Conservation (phyloP, 2,113 vertebrate genomes). For the Aegypius monachus region DNA sequence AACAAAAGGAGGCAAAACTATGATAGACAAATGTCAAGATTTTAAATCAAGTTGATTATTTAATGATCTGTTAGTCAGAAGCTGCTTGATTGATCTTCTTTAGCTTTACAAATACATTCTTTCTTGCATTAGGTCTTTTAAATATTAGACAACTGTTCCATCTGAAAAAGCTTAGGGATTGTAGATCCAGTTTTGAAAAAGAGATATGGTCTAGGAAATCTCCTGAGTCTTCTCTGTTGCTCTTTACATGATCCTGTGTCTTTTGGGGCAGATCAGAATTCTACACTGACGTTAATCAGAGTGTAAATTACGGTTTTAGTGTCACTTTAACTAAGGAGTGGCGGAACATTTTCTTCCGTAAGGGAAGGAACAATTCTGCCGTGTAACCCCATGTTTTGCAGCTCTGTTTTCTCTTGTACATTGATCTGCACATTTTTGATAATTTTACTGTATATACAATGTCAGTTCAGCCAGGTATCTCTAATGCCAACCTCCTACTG, state of each 20-base stretch:
- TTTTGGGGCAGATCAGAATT: not conserved
- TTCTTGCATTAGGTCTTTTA: not conserved
- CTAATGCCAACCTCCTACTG: not conserved
- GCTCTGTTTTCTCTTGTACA: not conserved
- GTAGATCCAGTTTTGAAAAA: not conserved
- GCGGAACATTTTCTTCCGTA: not conserved
- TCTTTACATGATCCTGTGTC: not conserved
- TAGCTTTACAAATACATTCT: not conserved
- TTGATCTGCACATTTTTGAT: not conserved
- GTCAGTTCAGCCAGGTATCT: not conserved
- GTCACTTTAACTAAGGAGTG: not conserved
- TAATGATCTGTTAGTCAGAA: not conserved
- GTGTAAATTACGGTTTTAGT: not conserved
- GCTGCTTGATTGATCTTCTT: not conserved
- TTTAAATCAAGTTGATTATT: constrained; percentile 12
- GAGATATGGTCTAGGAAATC: not conserved
- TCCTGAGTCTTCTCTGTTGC: not conserved
- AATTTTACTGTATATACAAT: not conserved
- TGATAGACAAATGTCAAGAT: not conserved
- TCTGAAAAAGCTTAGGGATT: not conserved
- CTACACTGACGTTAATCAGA: not conserved
- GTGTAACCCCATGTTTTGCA: accelerated
- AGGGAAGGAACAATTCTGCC: not conserved
- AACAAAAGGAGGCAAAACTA: not conserved
- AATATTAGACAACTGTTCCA: not conserved